Evolutionary conservation across 2,113 vertebrate genomes (phyloP).

Genomic region (Baryphthengus martii): DNA sequence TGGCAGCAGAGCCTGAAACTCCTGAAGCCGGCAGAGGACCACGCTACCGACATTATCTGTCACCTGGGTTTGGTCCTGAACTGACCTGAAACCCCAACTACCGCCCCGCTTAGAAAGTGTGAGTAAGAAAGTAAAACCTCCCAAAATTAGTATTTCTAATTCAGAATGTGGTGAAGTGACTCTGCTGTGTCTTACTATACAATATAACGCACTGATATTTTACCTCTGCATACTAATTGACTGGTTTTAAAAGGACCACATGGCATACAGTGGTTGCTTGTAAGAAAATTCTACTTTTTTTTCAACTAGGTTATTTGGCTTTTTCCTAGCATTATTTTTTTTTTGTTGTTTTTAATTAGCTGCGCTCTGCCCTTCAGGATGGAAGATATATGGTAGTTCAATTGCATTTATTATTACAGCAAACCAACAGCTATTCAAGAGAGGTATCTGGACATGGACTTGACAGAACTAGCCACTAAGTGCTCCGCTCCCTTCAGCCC

Average conservation of each 20-base stretch:
- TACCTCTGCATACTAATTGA: not conserved
- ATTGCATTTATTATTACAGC: not conserved
- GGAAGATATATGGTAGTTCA: not conserved
- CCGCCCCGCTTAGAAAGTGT: not conserved
- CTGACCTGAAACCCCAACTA: constrained; percentile 6
- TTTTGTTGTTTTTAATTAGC: not conserved
- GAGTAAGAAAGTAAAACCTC: not conserved
- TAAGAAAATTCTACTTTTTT: not conserved
- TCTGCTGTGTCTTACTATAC: not conserved
- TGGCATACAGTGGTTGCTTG: not conserved
- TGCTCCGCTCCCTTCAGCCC: not conserved
- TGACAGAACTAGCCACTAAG: not conserved
- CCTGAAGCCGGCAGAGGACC: not conserved
- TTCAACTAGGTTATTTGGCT: not conserved
- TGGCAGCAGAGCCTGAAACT: not conserved
- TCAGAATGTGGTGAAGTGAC: not conserved
- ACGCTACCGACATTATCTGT: not conserved
- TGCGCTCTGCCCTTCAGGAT: not conserved
- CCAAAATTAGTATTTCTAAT: constrained; percentile 1
- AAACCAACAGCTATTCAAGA: not conserved
- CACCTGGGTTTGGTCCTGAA: not conserved
- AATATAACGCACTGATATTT: not conserved
- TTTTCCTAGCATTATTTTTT: not conserved
- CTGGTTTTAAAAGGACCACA: not conserved
- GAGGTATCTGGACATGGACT: not conserved